Evolutionary conservation across 2,888 invertebrate species (phyloP), one percentile per base, ranked within the genome.

Genomic region (Agriopis marginaria): DNA sequence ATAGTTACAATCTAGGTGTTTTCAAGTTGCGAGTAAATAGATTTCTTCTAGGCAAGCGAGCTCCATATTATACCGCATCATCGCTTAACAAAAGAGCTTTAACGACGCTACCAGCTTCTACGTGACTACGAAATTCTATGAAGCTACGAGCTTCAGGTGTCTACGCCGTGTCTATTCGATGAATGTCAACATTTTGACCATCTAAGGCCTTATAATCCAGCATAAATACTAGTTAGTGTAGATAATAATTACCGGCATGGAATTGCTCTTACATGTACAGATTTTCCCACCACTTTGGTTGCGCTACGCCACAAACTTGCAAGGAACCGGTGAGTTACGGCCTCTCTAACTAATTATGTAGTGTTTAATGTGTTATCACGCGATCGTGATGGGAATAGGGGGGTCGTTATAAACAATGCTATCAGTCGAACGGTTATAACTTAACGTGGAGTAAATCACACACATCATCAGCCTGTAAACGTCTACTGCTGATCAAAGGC

Each of bases 271-370:
- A 32, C 32, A 32, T 32, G 32, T 32, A 32, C n/a, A n/a, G 6
- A 17, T 56, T 44, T 42, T 12, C 11, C 56, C 7, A 42, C 56
- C 12, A 17, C 56, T 56, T 42, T 14, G 5, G 42, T 23, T 45
- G 10, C 17, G 32, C 51, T 67, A 62, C 50, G 51, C 11, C 17
- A 70, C 63, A 55, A 62, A 71, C 71, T 71, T 66, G 62, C 62
- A 66, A 64, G 67, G 17, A 66, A 64, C 61, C 65, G 62, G 58
- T 74, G 73, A 76, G 68, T 75, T 73, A 72, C 75, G 63, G 70
- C 50, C 69, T 66, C 71, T 73, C 68, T 58, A 73, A 71, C 72
- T 76, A 76, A 76, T 76, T 76, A 75, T 70, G 73, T 76, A 64
- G 69, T 69, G 72, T 72, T 76, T 68, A 68, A 74, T 76, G 73